Evolutionary conservation across 2,797 vertebrate species (phyloP), one percentile per base, ranked within the genome.

Genomic region (Apogon talboti): DNA sequence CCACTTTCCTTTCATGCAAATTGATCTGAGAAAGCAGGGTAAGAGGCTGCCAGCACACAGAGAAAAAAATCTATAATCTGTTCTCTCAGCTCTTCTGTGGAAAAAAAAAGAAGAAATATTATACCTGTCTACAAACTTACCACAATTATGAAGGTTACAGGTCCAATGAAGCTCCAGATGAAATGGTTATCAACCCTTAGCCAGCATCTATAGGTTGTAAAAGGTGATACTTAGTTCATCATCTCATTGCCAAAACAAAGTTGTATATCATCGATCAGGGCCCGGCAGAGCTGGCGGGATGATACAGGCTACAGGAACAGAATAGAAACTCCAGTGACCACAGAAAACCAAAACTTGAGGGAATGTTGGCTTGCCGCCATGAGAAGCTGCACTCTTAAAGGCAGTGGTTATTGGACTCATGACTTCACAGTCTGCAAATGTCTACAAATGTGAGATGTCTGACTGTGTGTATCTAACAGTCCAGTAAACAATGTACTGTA

Each of bases 131-230:
- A 40, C 19, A 61, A 71, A 84, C 96, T 96, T 94, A 99, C 98
- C 96, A 95, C 87, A 81, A 99, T 96, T 84, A 99, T 95, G 84
- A 98, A 93, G 47, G 94, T 94, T 60, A 98, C 98, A 0, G 98
- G 97, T 69, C 96, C 97, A 58, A 98, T 97, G 89, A 99, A 99
- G 90, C 97, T 98, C 97, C 97, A 99, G 89, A 99, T 98, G 92
- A 99, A 99, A 91, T 98, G 96, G 88, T 98, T 99, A 91, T 99
- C 97, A 84, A 95, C 95, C 12, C 95, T 95, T 82, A 99, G 93
- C 98, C 98, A 99, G 92, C 96, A 98, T 75, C 96, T 98, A 59
- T 53, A 15, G 60, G 66, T 65, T 18, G 66, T 16, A 89, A 71
- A 84, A 82, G 37, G 58, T 60, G 74, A 76, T 55, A 58, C 75